Evolutionary conservation across 2,797 vertebrate species (phyloP), one percentile per base, ranked within the genome.

Genomic region (Corythornis leucogaster): DNA sequence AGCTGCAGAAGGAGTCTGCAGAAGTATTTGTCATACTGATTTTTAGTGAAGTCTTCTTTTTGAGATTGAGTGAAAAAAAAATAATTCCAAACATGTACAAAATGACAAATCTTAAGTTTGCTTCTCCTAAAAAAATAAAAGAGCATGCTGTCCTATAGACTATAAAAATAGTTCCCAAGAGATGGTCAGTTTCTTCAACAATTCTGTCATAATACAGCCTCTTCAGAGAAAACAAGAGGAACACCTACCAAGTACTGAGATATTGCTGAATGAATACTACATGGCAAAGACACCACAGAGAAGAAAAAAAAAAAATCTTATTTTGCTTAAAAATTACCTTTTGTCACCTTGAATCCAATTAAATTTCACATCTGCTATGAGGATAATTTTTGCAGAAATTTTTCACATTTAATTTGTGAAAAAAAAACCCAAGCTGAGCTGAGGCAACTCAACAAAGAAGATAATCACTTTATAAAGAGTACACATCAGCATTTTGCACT

Each of bases 321-420:
- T 82, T 92, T 92, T 91, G 59, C 9, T 87, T 50, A 94, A 92
- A 51, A 58, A 70, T 71, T 73, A 28, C 6, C 51, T 66, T 87
- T 88, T 89, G 50, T 58, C 30, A 86, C 13, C 48, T 77, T 58
- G 51, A 68, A 89, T 14, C 9, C 15, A 5, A 80, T 74, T 82
- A 70, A 42, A 69, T 64, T 35, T 68, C 42, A 14, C 33, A n/a
- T 19, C 48, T 70, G 69, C 21, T 58, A 54, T 3, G 9, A 6
- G 2, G n/a, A 70, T 81, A 59, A 46, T 3, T 45, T 77, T 12
- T n/a, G 13, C 17, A 17, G 2, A 42, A 38, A 53, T 17, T 64
- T 90, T 85, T 87, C 71, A 48, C 8, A 17, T 82, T 77, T 62
- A 16, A 74, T 92, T 63, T 43, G 3, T 43, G n/a, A 33, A n/a